A percentile compares a stretch with the other conserved stretches of the same genome.
These are phyloP conservation scores for Microctenopoma steveboyesi DNA, from an alignment of 2,797 vertebrate genomes.

Conservation along the genomic window DNA sequence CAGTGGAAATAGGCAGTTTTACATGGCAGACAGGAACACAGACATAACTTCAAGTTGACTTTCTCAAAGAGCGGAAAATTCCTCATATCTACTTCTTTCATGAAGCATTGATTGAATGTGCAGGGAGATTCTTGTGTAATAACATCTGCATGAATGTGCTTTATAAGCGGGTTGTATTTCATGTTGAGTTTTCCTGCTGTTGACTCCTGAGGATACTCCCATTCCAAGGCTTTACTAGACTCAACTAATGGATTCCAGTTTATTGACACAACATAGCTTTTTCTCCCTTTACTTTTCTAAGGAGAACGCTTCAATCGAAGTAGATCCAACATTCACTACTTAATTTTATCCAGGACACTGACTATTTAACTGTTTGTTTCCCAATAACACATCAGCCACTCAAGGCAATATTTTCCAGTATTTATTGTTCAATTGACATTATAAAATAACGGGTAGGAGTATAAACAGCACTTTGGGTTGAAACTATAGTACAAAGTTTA, in stretches of 20 bases:
- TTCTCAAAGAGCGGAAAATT: constrained; percentile 23
- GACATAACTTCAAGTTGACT: constrained; percentile 13
- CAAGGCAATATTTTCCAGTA: constrained; percentile 50
- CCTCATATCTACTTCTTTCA: constrained; percentile 33
- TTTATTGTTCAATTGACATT: constrained; percentile 93
- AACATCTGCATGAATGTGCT: constrained; percentile 54
- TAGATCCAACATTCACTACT: constrained; percentile 28
- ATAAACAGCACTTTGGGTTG: constrained; percentile 88
- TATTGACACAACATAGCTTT: constrained; percentile 45
- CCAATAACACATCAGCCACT: constrained; percentile 37
- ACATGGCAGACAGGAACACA: constrained; percentile 6
- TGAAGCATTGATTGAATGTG: constrained; percentile 22
- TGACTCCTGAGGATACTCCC: constrained; percentile 62
- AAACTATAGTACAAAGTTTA: constrained; percentile 92
- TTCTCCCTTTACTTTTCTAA: constrained; percentile 51
- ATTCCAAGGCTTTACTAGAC: constrained; percentile 55
- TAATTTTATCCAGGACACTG: neutral
- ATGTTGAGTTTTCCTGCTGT: constrained; percentile 58
- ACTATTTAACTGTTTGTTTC: constrained; percentile 29
- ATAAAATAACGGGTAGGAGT: constrained; percentile 89
- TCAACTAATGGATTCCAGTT: constrained; percentile 73
- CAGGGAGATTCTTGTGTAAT: constrained; percentile 46
- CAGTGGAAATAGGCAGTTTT: constrained; percentile 21
- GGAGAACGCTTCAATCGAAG: constrained; percentile 41
- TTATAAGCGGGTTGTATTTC: constrained; percentile 60